Conservation (phyloP, 1,140 invertebrate species). For the Dryas iulia region DNA sequence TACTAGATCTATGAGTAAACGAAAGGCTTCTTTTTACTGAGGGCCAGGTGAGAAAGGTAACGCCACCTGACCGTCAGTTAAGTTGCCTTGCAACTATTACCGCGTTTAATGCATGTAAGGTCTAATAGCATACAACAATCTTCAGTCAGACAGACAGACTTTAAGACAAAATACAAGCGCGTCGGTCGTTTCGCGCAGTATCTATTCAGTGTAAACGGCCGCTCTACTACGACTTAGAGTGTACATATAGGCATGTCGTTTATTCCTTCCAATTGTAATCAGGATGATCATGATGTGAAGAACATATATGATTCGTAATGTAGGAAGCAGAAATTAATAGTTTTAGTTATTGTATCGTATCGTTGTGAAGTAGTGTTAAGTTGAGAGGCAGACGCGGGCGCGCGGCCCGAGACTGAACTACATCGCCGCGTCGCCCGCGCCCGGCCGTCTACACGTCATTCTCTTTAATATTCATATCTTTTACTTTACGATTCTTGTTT, state of each 20-base stretch:
- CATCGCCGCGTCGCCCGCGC: constrained; percentile 63
- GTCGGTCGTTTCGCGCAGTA: constrained; percentile 18
- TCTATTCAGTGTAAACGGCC: constrained; percentile 22
- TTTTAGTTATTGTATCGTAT: constrained; percentile 75
- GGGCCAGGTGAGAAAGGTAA: constrained; percentile 7
- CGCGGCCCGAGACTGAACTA: constrained; percentile 75
- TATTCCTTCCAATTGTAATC: constrained; percentile 70
- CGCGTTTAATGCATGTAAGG: too few relatives aligned
- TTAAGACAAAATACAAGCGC: constrained; percentile 20
- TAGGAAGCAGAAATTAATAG: constrained; percentile 67
- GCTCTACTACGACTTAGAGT: constrained; percentile 43
- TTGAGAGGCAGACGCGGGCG: constrained; percentile 53
- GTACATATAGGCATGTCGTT: constrained; percentile 70
- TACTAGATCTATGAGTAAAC: constrained; percentile 9
- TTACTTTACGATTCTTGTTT: constrained; percentile 63
- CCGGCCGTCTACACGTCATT: constrained; percentile 49
- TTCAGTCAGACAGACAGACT: too few relatives aligned
- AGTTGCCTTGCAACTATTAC: not conserved
- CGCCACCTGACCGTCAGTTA: not conserved
- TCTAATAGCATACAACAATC: not conserved
- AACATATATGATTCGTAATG: constrained; percentile 65
- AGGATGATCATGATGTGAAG: constrained; percentile 45
- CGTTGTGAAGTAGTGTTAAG: constrained; percentile 70
- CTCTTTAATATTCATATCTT: constrained; percentile 47
- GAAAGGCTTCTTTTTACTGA: not conserved